Evolutionary conservation across 2,888 invertebrate species (phyloP), one percentile per base, ranked within the genome.

Genomic region (Dryomyza anilis): DNA sequence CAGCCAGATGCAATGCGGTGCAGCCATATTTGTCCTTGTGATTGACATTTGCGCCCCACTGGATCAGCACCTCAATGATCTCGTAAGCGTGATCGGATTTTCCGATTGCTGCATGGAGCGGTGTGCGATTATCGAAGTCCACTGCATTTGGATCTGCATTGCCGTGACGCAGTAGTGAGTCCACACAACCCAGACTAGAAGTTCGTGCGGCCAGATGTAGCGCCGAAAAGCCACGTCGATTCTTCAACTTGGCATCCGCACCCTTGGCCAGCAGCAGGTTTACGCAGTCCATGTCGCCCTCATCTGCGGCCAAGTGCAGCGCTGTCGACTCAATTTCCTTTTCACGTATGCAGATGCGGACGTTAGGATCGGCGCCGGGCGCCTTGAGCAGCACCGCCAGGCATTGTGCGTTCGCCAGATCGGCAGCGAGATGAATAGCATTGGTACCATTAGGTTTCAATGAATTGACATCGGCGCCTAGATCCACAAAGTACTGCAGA

Each of bases 261-360:
- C 90, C 90, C 73, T 90, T 89, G 8, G 89, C 86, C 36, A 95
- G 77, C 45, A 94, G 81, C 48, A 92, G 81, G 73, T 91, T 89
- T 0, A 95, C 88, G 74, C 93, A 93, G 61, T 95, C 93, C 12
- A 87, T 87, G 77, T 92, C 92, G 2, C 95, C 94, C 63, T 92
- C 92, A 78, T 95, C 94, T 1, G 95, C 94, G 0, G 95, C 94
- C 69, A 95, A 84, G 84, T 96, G 96, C 62, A 94, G 77, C 1
- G 93, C 89, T 0, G 92, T 93, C 10, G 91, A 89, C 70, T 91
- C 91, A n/a, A n/a, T n/a, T 43, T 91, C 90, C 73, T 91, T 90
- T 64, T 90, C 91, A 5, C 89, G 87, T 23, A 88, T 87, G 68
- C 88, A 84, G 46, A 91, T 91, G 69, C 89, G 85, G 0, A 89